Percentiles rank a stretch among this genome's conserved stretches.
These are phyloP conservation scores for Melinopterus prodromus DNA, from an alignment of 2,888 invertebrate genomes.

Conservation along the genomic window DNA sequence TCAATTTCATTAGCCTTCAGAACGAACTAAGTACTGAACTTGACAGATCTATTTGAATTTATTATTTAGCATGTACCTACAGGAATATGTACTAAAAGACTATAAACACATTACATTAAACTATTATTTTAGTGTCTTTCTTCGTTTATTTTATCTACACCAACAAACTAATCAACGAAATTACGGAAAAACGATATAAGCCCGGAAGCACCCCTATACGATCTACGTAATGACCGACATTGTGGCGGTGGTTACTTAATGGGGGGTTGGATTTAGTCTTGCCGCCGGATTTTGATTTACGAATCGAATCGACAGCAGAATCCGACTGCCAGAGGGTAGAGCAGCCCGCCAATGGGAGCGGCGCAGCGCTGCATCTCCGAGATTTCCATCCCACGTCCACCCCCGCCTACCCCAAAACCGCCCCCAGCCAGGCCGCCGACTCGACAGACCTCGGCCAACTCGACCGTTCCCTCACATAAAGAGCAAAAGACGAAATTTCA, in stretches of 20 bases:
- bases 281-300: constrained; percentile 59
- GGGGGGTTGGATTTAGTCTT: constrained; percentile 35
- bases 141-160: background rate
- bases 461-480: background rate
- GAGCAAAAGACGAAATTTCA: constrained; percentile 21
- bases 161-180: background rate
- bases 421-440: background rate
- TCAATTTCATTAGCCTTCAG: no score
- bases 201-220: background rate
- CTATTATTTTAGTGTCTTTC: no score
- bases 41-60: no score
- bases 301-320: constrained; percentile 61
- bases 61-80: no score
- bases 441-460: background rate
- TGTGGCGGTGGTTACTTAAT: background rate
- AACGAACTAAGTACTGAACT: no score
- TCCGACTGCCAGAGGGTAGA: constrained; percentile 56
- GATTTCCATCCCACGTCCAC: constrained; percentile 6
- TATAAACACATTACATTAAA: no score
- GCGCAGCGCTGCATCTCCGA: constrained; percentile 14
- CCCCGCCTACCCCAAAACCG: constrained; percentile 8
- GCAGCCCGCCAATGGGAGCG: constrained; percentile 53
- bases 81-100: no score
- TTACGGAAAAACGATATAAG: background rate
- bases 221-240: background rate